These are phyloP conservation scores for Chalcosyrphus nemorum DNA, from an alignment of 2,888 invertebrate species.

Conservation along the genomic window DNA sequence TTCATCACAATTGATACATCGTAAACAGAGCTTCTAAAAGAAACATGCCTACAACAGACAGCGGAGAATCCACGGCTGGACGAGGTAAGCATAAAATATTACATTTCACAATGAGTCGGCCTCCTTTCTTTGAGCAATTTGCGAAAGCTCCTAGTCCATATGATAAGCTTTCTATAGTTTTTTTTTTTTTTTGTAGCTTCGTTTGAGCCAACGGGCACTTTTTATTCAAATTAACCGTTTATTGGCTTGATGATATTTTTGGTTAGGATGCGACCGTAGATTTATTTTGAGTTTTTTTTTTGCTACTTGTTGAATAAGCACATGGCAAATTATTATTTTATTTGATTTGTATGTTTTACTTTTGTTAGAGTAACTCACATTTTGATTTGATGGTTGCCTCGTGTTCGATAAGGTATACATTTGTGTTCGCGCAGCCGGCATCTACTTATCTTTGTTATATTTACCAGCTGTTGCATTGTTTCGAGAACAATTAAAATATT, in stretches of 20 bases:
- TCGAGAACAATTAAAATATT: no score
- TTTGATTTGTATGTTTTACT: no score
- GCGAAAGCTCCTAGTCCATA: not conserved
- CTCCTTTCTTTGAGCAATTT: not conserved
- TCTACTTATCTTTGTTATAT: no score
- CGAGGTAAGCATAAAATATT: constrained; percentile 29
- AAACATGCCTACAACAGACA: constrained; percentile 42
- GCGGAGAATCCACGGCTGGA: not conserved
- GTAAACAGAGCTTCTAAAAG: not conserved
- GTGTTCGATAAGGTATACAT: no score
- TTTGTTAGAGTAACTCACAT: no score
- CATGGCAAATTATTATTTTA: no score
- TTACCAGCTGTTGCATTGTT: no score
- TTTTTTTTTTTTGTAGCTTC: constrained; percentile 2
- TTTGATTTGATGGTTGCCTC: no score
- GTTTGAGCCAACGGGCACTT: constrained; percentile 29
- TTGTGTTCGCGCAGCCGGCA: no score
- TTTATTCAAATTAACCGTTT: constrained; percentile 48
- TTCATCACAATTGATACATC: not conserved
- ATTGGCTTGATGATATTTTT: not conserved
- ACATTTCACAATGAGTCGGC: no score
- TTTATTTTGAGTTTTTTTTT: not conserved
- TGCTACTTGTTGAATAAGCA: not conserved
- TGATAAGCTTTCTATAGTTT: not conserved
- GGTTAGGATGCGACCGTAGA: not conserved